These are phyloP conservation scores for Littorina saxatilis DNA, from an alignment of 1,140 invertebrate genomes.

Conservation along the genomic window DNA sequence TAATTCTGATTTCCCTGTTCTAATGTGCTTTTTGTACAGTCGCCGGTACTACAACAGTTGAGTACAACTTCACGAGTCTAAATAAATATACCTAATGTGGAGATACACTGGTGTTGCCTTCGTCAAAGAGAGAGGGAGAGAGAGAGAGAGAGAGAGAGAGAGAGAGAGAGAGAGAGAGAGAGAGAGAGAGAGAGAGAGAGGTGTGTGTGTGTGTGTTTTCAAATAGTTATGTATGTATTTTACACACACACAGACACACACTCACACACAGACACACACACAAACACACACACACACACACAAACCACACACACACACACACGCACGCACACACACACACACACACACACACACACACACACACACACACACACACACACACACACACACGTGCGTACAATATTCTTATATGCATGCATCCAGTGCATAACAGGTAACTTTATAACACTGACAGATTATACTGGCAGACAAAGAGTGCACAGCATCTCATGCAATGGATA, in stretches of 20 bases:
- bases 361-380: not conserved
- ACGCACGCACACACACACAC: slow-evolving; percentile 30
- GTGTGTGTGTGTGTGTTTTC: too few relatives aligned
- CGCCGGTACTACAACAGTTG: not conserved
- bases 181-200: too few relatives aligned
- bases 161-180: too few relatives aligned
- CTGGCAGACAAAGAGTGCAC: too few relatives aligned
- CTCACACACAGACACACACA: not conserved
- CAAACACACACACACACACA: too few relatives aligned
- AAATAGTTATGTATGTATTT: not conserved
- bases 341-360: not conserved
- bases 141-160: too few relatives aligned
- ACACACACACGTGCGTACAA: not conserved
- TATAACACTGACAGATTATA: too few relatives aligned
- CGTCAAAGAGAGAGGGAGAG: too few relatives aligned
- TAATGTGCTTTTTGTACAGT: slow-evolving; percentile 31
- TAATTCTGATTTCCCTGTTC: slow-evolving; percentile 3
- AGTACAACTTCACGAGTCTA: slow-evolving; percentile 15
- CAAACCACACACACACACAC: slow-evolving; percentile 35
- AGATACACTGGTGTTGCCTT: not conserved
- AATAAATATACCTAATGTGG: slow-evolving; percentile 35
- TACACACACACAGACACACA: slow-evolving; percentile 24
- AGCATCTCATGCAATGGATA: too few relatives aligned
- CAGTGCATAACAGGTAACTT: too few relatives aligned
- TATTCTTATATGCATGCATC: too few relatives aligned